Evolutionary conservation across 2,113 vertebrate species (phyloP).

Genomic region (Neofelis nebulosa): DNA sequence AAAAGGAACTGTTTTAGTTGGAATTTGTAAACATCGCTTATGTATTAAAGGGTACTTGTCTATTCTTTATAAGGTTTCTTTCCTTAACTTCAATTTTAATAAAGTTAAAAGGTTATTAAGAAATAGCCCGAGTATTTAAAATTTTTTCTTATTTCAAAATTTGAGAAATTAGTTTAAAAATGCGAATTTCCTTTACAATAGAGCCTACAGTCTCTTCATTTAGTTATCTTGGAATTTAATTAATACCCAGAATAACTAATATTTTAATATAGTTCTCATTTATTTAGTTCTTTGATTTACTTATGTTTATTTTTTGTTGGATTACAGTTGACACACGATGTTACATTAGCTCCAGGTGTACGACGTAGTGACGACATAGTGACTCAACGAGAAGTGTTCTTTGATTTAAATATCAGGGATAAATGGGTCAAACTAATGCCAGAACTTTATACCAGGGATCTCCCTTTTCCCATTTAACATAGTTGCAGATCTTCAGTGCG

Average conservation of each 20-base stretch:
- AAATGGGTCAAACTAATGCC: background rate
- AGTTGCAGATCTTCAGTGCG: background rate
- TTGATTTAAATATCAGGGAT: background rate
- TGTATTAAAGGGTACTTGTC: background rate
- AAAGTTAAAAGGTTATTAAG: background rate
- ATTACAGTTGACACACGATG: background rate
- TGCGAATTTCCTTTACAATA: background rate
- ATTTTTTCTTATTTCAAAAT: constrained; percentile 5
- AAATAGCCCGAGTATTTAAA: constrained; percentile 33
- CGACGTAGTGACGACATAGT: background rate
- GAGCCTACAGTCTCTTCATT: background rate
- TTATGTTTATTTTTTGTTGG: background rate
- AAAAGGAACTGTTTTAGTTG: background rate
- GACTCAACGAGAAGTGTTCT: background rate
- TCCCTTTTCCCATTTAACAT: background rate
- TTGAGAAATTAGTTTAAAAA: constrained; percentile 8
- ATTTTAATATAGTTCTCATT: background rate
- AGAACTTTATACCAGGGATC: background rate
- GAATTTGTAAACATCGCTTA: background rate
- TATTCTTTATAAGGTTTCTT: background rate
- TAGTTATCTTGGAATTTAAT: background rate
- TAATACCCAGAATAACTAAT: background rate
- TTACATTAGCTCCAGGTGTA: background rate
- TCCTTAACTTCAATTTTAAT: background rate
- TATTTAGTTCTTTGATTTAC: background rate